phyloP scores from a whole-genome alignment of 2,797 vertebrate genomes.

The Lepus oiostolus region DNA sequence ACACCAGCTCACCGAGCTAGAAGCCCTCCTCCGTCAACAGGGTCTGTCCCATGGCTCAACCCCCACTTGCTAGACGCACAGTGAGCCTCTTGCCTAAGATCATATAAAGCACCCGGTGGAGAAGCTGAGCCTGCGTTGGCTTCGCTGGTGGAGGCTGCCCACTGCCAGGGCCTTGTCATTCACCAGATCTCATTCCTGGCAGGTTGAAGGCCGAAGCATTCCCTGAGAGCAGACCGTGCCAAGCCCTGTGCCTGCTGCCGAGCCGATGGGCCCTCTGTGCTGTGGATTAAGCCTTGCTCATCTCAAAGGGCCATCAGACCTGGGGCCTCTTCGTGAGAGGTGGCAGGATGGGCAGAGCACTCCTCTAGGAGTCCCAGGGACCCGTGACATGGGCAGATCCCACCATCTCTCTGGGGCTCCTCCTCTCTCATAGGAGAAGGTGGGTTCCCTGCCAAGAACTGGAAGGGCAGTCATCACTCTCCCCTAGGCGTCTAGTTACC shows the following conservation, averaged over 20 bases:
- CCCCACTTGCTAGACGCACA: neutral
- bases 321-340: too few relatives aligned
- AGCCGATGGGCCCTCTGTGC: rapidly evolving
- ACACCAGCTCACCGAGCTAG: neutral
- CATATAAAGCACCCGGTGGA: neutral
- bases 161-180: neutral
- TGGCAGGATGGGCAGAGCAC: rapidly evolving
- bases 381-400: neutral
- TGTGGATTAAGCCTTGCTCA: neutral
- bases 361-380: neutral
- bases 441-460: neutral
- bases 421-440: neutral
- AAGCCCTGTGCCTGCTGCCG: rapidly evolving
- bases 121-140: neutral
- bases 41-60: neutral
- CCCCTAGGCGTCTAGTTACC: neutral
- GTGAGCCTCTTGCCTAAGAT: neutral
- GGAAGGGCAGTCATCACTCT: neutral
- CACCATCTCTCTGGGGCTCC: neutral
- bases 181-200: neutral
- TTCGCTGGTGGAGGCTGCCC: neutral
- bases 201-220: neutral
- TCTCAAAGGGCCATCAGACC: neutral
- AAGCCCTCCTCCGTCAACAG: neutral
- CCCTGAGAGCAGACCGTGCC: neutral